Conservation (phyloP, 2,797 vertebrate genomes). For the Austrolebias charrua region DNA sequence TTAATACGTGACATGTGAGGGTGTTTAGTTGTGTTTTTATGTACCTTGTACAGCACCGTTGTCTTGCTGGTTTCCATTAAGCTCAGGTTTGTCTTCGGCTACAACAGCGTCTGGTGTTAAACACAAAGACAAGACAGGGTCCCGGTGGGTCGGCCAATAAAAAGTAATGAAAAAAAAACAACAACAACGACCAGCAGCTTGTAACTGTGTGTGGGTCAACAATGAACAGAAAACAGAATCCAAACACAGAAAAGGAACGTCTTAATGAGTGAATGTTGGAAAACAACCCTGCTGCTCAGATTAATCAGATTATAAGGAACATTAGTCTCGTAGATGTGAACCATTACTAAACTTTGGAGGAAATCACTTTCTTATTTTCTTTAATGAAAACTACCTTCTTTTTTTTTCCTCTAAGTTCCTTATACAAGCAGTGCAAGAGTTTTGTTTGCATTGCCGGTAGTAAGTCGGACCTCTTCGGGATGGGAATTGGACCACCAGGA, state of each 20-base stretch:
- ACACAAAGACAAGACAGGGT: conserved; percentile 57
- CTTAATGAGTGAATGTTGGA: not conserved
- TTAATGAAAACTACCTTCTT: not conserved
- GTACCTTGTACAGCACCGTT: conserved; percentile 88
- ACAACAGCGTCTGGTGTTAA: conserved; percentile 82
- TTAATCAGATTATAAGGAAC: not conserved
- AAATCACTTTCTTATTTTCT: too few relatives aligned
- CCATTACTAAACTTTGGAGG: not conserved
- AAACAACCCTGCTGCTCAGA: not conserved
- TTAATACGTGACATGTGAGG: conserved; percentile 28
- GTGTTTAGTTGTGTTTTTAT: conserved; percentile 26
- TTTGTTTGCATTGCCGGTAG: too few relatives aligned
- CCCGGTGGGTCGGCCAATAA: conserved; percentile 57
- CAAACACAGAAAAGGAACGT: not conserved
- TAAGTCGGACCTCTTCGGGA: too few relatives aligned
- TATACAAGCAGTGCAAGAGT: not conserved
- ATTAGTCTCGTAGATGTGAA: not conserved
- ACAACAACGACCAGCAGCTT: conserved; percentile 6
- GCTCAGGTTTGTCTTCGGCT: conserved; percentile 87
- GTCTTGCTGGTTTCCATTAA: conserved; percentile 87
- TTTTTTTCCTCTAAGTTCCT: not conserved
- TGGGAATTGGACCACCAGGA: too few relatives aligned
- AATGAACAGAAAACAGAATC: not conserved
- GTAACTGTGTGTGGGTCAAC: conserved; percentile 8
- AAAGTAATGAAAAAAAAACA: conserved; percentile 6